phyloP scores from a whole-genome alignment of 2,888 invertebrate species.

The Meandrusa payeni region DNA sequence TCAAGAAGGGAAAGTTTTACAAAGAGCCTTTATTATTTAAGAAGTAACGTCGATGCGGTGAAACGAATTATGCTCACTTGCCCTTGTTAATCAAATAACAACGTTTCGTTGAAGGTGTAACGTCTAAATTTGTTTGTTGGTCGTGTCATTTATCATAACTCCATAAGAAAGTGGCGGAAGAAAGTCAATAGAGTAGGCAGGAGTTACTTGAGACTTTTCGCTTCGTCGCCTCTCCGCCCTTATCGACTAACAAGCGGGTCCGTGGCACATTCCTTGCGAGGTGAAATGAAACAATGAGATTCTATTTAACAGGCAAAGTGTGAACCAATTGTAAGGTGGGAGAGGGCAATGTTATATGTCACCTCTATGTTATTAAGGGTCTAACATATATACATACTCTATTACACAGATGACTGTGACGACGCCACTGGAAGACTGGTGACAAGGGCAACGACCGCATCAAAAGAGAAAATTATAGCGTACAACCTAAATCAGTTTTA shows the following conservation, averaged over 20 bases:
- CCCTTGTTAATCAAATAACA: slow-evolving; percentile 35
- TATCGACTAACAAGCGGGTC: slow-evolving; percentile 53
- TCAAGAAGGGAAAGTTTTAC: slow-evolving; percentile 80
- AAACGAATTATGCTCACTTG: slow-evolving; percentile 69
- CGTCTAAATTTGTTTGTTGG: slow-evolving; percentile 39
- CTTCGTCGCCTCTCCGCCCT: slow-evolving; percentile 46
- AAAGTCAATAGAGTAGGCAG: slow-evolving; percentile 75
- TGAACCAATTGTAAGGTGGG: no score
- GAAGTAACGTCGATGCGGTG: slow-evolving; percentile 70
- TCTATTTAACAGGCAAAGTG: no score
- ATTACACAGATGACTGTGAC: no score
- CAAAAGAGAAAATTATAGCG: no score
- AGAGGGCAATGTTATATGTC: no score
- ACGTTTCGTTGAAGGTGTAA: slow-evolving; percentile 37
- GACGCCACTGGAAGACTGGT: no score
- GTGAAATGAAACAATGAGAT: no score
- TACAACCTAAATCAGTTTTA: no score
- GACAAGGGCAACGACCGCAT: no score
- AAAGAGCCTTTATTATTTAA: slow-evolving; percentile 81
- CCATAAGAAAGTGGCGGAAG: slow-evolving; percentile 78
- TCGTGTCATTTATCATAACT: slow-evolving; percentile 69
- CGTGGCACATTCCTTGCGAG: slow-evolving; percentile 21
- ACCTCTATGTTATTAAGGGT: no score
- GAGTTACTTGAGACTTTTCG: slow-evolving; percentile 21
- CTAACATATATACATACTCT: no score